Percentiles rank a stretch among this genome's conserved stretches.
phyloP scores from a whole-genome alignment of 2,797 vertebrate genomes.

The Sternotherus odoratus region DNA sequence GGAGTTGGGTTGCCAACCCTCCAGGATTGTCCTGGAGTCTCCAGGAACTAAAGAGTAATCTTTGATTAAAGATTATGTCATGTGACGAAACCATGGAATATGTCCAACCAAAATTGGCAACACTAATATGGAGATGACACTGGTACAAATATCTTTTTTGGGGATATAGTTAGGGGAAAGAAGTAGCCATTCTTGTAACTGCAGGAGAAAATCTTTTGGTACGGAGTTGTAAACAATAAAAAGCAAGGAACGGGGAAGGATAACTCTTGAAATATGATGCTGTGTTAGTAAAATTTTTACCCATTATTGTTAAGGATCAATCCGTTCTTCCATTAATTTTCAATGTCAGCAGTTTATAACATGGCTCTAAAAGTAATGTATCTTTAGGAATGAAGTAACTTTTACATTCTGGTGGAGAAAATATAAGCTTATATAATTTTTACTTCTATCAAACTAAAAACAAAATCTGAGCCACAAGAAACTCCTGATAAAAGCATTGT shows the following conservation, averaged over 20 bases:
- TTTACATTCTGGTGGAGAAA: neutral
- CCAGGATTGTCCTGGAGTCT: too few relatives aligned
- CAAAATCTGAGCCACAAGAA: neutral
- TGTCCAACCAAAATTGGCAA: too few relatives aligned
- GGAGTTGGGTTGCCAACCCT: neutral
- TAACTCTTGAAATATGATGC: too few relatives aligned
- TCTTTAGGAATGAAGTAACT: neutral
- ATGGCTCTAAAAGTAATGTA: neutral
- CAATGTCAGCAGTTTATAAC: neutral
- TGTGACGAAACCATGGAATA: too few relatives aligned
- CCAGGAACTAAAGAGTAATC: too few relatives aligned
- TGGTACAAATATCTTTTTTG: neutral
- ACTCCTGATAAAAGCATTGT: fast-evolving
- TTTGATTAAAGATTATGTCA: too few relatives aligned
- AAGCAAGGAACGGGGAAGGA: fast-evolving
- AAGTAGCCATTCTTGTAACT: neutral
- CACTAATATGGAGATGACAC: too few relatives aligned
- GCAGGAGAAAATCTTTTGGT: neutral
- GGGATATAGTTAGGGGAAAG: neutral
- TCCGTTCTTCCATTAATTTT: neutral
- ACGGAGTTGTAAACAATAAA: fast-evolving
- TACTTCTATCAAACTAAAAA: neutral
- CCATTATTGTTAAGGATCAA: neutral
- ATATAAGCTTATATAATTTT: neutral
- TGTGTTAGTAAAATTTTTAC: neutral